A percentile compares a stretch with the other conserved stretches of the same genome.
Conservation (phyloP, 2,797 vertebrate species). For the Triplophysa yarkandensis region DNA sequence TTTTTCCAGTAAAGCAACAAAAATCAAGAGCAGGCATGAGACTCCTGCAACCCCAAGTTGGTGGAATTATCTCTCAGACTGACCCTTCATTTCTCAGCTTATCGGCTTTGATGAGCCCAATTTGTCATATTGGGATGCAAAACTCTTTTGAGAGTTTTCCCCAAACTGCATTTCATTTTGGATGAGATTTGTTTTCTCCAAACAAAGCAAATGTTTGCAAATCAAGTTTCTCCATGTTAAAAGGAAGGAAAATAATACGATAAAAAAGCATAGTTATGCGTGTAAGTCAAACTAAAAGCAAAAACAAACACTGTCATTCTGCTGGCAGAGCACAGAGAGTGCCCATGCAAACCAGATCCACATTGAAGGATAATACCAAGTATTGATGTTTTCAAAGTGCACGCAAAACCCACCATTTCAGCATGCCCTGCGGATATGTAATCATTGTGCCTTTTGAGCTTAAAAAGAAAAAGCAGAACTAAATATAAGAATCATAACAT, state of each 20-base stretch:
- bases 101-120: constrained; percentile 33
- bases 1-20: constrained; percentile 34
- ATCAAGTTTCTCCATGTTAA: constrained; percentile 23
- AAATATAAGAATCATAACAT: constrained; percentile 71
- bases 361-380: constrained; percentile 63
- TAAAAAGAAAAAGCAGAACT: constrained; percentile 65
- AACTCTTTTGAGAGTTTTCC: neutral
- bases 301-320: constrained; percentile 55
- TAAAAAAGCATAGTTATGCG: constrained; percentile 27
- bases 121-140: constrained; percentile 22
- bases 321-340: constrained; percentile 64
- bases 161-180: constrained; percentile 21
- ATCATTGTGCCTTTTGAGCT: constrained; percentile 64
- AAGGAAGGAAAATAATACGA: constrained; percentile 18
- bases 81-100: constrained; percentile 8
- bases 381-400: constrained; percentile 49
- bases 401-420: constrained; percentile 56
- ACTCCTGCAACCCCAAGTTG: constrained; percentile 14
- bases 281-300: constrained; percentile 44
- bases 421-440: constrained; percentile 66
- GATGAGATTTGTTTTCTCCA: neutral
- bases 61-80: constrained; percentile 25
- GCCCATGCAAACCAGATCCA: constrained; percentile 75
- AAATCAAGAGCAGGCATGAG: constrained; percentile 56
- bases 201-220: constrained; percentile 15